Evolutionary conservation across 2,797 vertebrate genomes (phyloP).

Genomic region (Pseudochirops corinnae): DNA sequence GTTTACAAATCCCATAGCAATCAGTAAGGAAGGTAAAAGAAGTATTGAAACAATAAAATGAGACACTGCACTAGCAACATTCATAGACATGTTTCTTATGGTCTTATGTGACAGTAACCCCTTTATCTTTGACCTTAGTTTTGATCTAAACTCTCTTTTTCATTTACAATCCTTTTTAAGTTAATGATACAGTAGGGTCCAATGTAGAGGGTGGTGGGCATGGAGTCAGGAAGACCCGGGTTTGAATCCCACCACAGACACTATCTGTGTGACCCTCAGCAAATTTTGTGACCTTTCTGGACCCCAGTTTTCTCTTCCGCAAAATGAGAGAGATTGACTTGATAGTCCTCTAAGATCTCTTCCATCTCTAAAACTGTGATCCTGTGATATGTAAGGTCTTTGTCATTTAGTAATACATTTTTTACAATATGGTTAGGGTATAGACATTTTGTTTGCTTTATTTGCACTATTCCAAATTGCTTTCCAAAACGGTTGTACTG

Average conservation of each 20-base stretch:
- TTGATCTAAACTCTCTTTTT: background rate
- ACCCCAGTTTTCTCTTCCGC: background rate
- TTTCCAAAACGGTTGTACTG: background rate
- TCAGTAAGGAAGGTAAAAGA: background rate
- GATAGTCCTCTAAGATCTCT: background rate
- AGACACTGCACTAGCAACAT: background rate
- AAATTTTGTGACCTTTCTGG: background rate
- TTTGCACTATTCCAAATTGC: background rate
- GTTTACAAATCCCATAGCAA: conserved; percentile 3
- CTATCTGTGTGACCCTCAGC: background rate
- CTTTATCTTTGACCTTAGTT: background rate
- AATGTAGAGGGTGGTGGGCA: background rate
- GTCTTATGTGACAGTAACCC: background rate
- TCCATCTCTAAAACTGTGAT: background rate
- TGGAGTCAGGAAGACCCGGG: background rate
- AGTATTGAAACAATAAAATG: background rate
- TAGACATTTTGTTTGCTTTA: background rate
- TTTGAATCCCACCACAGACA: background rate
- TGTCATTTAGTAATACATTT: background rate
- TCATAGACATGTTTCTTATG: background rate
- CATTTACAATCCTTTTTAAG: background rate
- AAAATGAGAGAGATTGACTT: background rate
- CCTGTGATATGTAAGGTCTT: background rate
- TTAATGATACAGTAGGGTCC: background rate
- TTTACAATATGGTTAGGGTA: background rate